Base-by-base conservation (phyloP, 2,888 invertebrate genomes). In the Dicycla oo region DNA sequence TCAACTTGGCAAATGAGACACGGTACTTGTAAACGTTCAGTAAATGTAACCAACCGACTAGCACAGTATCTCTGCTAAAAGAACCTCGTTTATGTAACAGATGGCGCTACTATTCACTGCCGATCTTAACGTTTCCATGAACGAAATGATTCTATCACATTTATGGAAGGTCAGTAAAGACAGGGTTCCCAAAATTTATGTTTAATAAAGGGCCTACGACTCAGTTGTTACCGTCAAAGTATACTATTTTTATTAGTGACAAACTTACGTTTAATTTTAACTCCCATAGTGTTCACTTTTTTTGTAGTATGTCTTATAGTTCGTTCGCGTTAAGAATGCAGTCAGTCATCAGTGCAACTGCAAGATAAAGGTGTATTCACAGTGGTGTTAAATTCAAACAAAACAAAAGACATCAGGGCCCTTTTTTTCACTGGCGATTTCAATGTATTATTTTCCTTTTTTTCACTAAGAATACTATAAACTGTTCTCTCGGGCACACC, bases 51-150 rank as follows among this genome's bases (percentile, higher is more conserved):
- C 20, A 49, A 38, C 56, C 1, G 20, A 47, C 40, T 30, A 26
- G 66, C 43, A 40, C n/a, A 51, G 15, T 51, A 15, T 11, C 20
- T 11, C n/a, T 51, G 34, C 34, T 65, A 65, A 45, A 79, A 79
- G 43, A 62, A 49, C 79, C 15, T 11, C n/a, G 49, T 58, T 1
- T 13, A 20, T 18, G 11, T 58, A 61, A 79, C 61, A 83, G 83
- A 83, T 83, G 83, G 83, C 83, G 83, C 58, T 63, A 76, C n/a
- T 2, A 54, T 53, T 54, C 49, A 45, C 54, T 56, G 20, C n/a
- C 10, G 38, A 54, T 51, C 49, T 20, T 34, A 56, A 69, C 10
- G 26, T 49, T 54, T 40, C 40, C 15, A 13, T 10, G 6, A 26
- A 26, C 4, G 0, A 10, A 56, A 34, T 23, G 2, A 10, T n/a